Conservation (phyloP, 2,113 vertebrate species). For the Colistium nudipinnis region DNA sequence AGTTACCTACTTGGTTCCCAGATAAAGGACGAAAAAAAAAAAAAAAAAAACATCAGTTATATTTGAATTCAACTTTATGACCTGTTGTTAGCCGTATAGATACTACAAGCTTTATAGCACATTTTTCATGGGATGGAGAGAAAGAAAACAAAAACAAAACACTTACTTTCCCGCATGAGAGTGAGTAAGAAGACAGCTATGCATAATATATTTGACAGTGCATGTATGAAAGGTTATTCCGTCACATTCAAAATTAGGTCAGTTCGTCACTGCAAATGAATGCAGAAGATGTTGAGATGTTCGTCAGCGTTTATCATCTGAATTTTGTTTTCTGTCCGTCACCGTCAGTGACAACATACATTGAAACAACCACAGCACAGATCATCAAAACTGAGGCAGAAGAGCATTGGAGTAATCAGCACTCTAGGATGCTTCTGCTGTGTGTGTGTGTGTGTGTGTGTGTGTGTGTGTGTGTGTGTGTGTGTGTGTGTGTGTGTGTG, state of each 20-base stretch:
- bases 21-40: conserved; percentile 3
- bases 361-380: conserved; percentile 40
- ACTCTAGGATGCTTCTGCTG: conserved; percentile 21
- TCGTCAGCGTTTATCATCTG: conserved; percentile 59
- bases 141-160: conserved; percentile 44
- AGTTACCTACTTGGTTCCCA: conserved; percentile 12
- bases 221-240: conserved; percentile 73
- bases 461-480: neutral
- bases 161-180: conserved; percentile 38
- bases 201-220: conserved; percentile 73
- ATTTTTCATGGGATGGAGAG: conserved; percentile 22
- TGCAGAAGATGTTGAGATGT: conserved; percentile 40
- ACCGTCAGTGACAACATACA: conserved; percentile 63
- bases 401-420: conserved; percentile 36
- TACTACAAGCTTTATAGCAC: conserved; percentile 12
- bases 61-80: conserved; percentile 29
- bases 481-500: neutral
- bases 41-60: conserved; percentile 8
- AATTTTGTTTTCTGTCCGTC: conserved; percentile 67
- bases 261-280: conserved; percentile 57
- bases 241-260: conserved; percentile 66
- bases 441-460: neutral
- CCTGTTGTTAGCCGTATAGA: conserved; percentile 17
- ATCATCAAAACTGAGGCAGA: conserved; percentile 63
- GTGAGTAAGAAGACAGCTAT: conserved; percentile 66